phyloP scores from a whole-genome alignment of 2,797 vertebrate genomes.

The Rhinogobio ventralis region DNA sequence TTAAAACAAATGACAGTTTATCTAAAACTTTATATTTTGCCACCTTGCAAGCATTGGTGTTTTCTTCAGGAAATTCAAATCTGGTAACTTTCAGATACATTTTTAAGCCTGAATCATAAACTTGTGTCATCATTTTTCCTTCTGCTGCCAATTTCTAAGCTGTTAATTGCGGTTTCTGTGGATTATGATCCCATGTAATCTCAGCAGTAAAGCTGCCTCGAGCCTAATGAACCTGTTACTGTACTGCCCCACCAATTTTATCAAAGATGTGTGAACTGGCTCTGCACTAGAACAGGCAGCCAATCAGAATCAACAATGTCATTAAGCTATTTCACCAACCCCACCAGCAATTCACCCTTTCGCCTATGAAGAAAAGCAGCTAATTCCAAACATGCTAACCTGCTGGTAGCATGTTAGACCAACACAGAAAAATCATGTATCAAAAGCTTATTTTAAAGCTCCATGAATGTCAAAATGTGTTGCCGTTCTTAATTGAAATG shows the following conservation, averaged over 20 bases:
- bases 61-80: slow-evolving; percentile 1
- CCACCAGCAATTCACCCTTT: slow-evolving; percentile 64
- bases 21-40: not conserved
- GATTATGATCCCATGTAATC: slow-evolving; percentile 40
- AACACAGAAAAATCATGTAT: slow-evolving; percentile 78
- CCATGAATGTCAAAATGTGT: slow-evolving; percentile 81
- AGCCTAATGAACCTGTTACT: slow-evolving; percentile 55
- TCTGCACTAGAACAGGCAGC: slow-evolving; percentile 51
- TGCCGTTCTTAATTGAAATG: slow-evolving; percentile 80
- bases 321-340: slow-evolving; percentile 66
- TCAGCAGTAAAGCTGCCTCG: slow-evolving; percentile 23
- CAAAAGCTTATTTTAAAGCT: slow-evolving; percentile 81
- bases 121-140: slow-evolving; percentile 10
- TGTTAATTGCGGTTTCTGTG: slow-evolving; percentile 29
- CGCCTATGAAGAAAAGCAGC: slow-evolving; percentile 67
- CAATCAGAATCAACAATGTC: slow-evolving; percentile 66
- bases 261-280: slow-evolving; percentile 22
- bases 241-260: slow-evolving; percentile 31
- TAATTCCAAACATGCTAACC: slow-evolving; percentile 56
- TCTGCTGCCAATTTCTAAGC: slow-evolving; percentile 34
- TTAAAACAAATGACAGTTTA: not conserved
- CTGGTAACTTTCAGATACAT: not conserved
- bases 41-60: not conserved
- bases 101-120: slow-evolving; percentile 41
- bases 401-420: slow-evolving; percentile 73